Conservation (phyloP, 2,113 vertebrate genomes). For the Neolamprologus falcicula region DNA sequence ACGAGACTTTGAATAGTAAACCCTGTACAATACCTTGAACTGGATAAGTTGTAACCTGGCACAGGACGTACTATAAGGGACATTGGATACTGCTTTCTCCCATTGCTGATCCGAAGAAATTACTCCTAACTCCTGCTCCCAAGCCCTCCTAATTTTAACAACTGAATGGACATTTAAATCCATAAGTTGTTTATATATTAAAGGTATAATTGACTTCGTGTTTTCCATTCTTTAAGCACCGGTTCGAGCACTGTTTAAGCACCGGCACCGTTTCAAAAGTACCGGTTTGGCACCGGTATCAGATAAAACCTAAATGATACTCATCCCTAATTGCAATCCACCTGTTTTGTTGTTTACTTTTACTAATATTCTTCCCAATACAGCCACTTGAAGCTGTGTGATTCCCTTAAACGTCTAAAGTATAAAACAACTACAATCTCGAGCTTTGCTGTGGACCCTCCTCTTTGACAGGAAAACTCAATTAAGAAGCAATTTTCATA, state of each 20-base stretch:
- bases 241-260: neutral
- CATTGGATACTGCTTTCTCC: too few species aligned
- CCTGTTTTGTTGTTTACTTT: neutral
- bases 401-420: constrained; percentile 8
- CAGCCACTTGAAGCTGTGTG: constrained; percentile 3
- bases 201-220: neutral
- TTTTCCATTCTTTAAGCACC: neutral
- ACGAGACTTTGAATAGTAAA: too few species aligned
- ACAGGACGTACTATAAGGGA: too few species aligned
- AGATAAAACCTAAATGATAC: neutral
- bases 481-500: constrained; percentile 57
- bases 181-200: neutral
- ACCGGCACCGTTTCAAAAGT: neutral
- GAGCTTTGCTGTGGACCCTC: neutral
- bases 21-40: too few species aligned
- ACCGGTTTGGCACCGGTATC: neutral
- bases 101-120: too few species aligned
- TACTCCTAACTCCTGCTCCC: too few species aligned
- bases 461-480: constrained; percentile 47
- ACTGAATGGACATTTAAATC: neutral
- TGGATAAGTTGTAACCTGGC: too few species aligned
- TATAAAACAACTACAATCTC: constrained; percentile 21
- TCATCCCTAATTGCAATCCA: neutral
- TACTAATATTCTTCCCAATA: neutral
- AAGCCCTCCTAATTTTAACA: too few species aligned